These are phyloP conservation scores for Capreolus pygargus DNA, from an alignment of 2,113 vertebrate species.

Conservation along the genomic window DNA sequence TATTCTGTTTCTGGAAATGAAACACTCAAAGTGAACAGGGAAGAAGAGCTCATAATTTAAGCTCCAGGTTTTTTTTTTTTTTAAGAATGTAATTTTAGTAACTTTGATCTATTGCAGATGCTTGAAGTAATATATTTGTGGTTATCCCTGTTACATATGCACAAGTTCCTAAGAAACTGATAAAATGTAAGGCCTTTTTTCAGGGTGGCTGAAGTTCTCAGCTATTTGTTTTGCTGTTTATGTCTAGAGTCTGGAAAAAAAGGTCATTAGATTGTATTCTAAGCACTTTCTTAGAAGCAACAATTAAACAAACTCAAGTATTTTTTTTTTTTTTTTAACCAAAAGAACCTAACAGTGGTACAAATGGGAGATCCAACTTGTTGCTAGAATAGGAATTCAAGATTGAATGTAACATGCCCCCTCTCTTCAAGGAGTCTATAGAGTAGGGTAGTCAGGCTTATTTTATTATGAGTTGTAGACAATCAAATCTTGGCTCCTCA, in stretches of 20 bases:
- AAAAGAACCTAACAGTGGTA: neutral
- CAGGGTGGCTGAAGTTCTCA: neutral
- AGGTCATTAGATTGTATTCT: neutral
- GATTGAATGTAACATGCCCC: accelerated
- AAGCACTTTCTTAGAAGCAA: neutral
- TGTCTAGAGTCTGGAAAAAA: neutral
- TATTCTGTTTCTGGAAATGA: neutral
- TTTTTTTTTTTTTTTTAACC: neutral
- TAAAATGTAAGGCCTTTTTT: neutral
- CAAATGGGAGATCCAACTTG: neutral
- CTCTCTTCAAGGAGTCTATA: neutral
- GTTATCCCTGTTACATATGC: neutral
- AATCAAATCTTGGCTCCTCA: conserved; percentile 10
- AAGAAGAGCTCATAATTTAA: neutral
- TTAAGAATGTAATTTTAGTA: neutral
- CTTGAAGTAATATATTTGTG: neutral
- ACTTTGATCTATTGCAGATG: neutral
- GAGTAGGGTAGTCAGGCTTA: neutral
- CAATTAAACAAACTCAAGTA: neutral
- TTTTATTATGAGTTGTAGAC: neutral
- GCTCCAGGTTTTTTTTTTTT: neutral
- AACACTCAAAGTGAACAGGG: conserved; percentile 6
- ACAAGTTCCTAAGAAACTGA: neutral
- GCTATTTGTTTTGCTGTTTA: conserved; percentile 13
- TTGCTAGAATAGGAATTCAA: neutral